Conservation (phyloP, 2,113 vertebrate species). For the Solenodon paradoxus region DNA sequence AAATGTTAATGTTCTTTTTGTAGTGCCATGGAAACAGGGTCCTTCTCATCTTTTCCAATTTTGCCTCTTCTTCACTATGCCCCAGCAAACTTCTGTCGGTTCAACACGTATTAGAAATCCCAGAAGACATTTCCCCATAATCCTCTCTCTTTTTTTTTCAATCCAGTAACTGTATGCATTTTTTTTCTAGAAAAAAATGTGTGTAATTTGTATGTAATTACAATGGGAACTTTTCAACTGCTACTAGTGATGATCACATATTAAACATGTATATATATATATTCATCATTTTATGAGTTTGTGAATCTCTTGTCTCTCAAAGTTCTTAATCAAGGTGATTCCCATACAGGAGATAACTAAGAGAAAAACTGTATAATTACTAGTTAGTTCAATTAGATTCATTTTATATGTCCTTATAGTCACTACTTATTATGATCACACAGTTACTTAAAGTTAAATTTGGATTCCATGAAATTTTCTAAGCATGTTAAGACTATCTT, state of each 20-base stretch:
- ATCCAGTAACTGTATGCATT: background rate
- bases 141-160: background rate
- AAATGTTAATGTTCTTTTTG: background rate
- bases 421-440: background rate
- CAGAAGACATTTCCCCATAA: background rate
- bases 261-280: background rate
- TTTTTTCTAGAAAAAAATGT: background rate
- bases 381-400: background rate
- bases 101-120: background rate
- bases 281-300: background rate
- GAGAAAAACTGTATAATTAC: background rate
- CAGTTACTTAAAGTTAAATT: background rate
- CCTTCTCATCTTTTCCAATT: background rate
- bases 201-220: background rate
- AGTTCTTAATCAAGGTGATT: accelerated
- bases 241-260: background rate
- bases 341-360: background rate
- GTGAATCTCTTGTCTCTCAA: background rate
- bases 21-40: background rate
- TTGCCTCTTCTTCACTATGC: accelerated
- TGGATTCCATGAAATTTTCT: background rate
- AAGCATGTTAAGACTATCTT: background rate
- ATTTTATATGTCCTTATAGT: background rate
- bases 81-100: background rate
- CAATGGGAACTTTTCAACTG: background rate